Base-by-base conservation (phyloP, 2,113 vertebrate genomes). In the Pelecanoides urinatrix region DNA sequence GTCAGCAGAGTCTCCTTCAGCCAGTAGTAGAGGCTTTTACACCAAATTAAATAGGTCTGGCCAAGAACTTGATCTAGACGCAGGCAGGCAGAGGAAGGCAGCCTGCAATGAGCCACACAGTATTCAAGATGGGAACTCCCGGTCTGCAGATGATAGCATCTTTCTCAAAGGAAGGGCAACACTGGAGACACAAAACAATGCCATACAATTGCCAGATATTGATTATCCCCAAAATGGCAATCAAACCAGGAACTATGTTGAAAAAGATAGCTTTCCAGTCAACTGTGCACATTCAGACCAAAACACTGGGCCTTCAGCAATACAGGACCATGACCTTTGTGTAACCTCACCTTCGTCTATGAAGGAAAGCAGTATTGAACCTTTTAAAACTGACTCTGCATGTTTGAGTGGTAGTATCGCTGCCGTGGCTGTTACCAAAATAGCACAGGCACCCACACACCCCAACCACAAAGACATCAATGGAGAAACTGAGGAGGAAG, bases 401-500 rank as follows among this genome's bases (percentile, higher is more conserved):
- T 45, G 23, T 20, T 1, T 76, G 30, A 83, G 6, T 47, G 38
- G 29, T 17, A 13, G 32, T 19, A 59, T 21, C 61, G 20, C 67
- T 45, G 45, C 65, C 16, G 1, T 15, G 22, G 19, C 38, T 80
- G 44, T 47, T 58, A 44, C 38, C n/a, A 61, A 58, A 63, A 72
- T 5, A 3, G 1, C 70, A 40, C 61, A 36, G 76, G 66, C 42
- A 80, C 45, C 12, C 17, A 14, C 27, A 21, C 4, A 32, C 13
- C 10, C 59, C 10, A 29, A 18, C 26, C 50, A 71, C 7, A 38
- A 10, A 53, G 91, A 78, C 7, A 3, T 15, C 12, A 53, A 92
- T 10, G 71, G 91, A 91, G 93, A 82, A 47, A 47, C 0, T 1
- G 97, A 97, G 40, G 96, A 96, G 13, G 98, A 99, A 17, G 99